Evolutionary conservation across 2,888 invertebrate genomes (phyloP), one percentile per base, ranked within the genome.

Genomic region (Dryobota labecula): DNA sequence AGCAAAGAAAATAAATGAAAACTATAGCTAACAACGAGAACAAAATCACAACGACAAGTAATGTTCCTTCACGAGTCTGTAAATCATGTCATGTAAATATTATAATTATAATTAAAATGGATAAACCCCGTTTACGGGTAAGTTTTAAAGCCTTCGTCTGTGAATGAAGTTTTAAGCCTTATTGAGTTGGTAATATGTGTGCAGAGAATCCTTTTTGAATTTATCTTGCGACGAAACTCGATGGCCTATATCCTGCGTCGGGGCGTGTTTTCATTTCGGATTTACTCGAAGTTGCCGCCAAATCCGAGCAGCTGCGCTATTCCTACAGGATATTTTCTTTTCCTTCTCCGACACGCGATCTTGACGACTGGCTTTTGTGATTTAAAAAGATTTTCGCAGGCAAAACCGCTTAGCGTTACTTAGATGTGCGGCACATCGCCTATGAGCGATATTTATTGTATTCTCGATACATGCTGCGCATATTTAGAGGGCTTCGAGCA

Each of bases 251-350:
- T 94, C 89, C 88, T 76, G 86, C 80, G 83, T 77, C 80, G 88
- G 89, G 90, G 89, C 86, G 90, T 95, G 95, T 95, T 95, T 95
- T 95, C 94, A 92, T 95, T 94, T 94, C 92, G 94, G 95, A 95
- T 95, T 95, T 95, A 90, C 92, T 90, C 88, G 87, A 93, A 95
- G 89, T 95, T 95, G 91, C 90, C 93, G 92, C 93, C 91, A 93
- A 93, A 95, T 92, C 94, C 93, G 89, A 90, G 87, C 94, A 95
- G 92, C 94, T 94, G 95, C 90, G 93, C 89, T 90, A 89, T 92
- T 93, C 90, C 89, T 87, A 91, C 90, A 89, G 92, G 92, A 92
- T 95, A 92, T 95, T 95, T 95, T 95, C 94, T 93, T 95, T 95
- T 93, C 93, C 92, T 91, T 90, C 87, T 90, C 91, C 92, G 88